Evolutionary conservation across 2,888 invertebrate genomes (phyloP), one percentile per base, ranked within the genome.

Genomic region (Phortica magna): DNA sequence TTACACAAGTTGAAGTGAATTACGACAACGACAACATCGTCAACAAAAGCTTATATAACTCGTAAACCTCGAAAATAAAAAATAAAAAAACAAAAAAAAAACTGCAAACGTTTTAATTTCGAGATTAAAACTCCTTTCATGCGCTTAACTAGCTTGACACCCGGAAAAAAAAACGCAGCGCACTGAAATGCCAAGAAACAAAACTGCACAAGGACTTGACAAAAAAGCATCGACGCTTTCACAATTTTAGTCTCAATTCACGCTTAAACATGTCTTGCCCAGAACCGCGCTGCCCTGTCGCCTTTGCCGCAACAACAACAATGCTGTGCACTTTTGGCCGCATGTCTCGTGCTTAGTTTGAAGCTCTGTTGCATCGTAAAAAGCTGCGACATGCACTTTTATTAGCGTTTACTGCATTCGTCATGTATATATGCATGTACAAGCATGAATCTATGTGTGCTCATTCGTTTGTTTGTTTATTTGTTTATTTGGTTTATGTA

Each of bases 91-190:
- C 31, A 3, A 31, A 31, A 0, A 31, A 31, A 31, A 88, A 88
- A 87, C 86, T 82, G 87, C 85, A 88, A 88, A 88, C 88, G 87
- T 86, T 88, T 88, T 88, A 86, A 88, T 88, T 88, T 88, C 83
- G 80, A 88, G 87, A 88, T 88, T 87, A 88, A 88, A 88, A 88
- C 86, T 75, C 83, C 85, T 85, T 85, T 85, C 86, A 88, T 85
- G 85, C 83, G 88, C 85, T 88, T 85, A 85, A 88, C 85, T 86
- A 86, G 85, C 84, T 85, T 81, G 83, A 83, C 85, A 85, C 55
- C 70, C 70, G 53, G 10, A 61, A 61, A 61, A 19, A 9, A n/a
- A 12, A 31, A 55, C 70, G 41, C 79, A 83, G 79, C 79, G n/a
- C 14, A 65, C 19, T 7, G 48, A 65, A 7, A n/a, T 82, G 84